Evolutionary conservation across 2,797 vertebrate species (phyloP).

Genomic region (Aotus griseimembra): DNA sequence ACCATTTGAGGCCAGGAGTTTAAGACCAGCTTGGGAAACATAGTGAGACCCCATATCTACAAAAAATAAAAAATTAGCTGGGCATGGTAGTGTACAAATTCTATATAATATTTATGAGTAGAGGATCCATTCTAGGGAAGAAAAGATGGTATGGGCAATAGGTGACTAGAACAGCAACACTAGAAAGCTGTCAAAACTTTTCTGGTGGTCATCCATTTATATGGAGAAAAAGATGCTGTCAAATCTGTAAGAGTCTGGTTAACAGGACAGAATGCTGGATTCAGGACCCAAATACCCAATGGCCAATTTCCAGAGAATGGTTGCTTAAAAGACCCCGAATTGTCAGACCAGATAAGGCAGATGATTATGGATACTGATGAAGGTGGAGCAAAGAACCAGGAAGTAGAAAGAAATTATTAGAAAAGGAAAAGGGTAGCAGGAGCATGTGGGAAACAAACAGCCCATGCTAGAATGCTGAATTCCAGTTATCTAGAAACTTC

Average conservation of each 20-base stretch:
- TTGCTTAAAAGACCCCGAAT: neutral
- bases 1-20: neutral
- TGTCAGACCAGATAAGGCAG: neutral
- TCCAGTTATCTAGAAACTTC: slow-evolving; percentile 11
- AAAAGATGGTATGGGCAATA: neutral
- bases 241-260: neutral
- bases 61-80: neutral
- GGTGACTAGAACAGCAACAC: neutral
- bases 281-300: neutral
- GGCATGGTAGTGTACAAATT: neutral
- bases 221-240: neutral
- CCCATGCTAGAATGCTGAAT: slow-evolving; percentile 2
- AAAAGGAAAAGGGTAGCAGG: neutral
- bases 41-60: neutral
- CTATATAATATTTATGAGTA: neutral
- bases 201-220: neutral
- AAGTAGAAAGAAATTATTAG: neutral
- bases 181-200: slow-evolving; percentile 12
- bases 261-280: neutral
- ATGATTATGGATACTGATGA: neutral
- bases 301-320: neutral
- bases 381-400: neutral
- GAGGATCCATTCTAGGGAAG: neutral
- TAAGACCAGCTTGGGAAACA: neutral
- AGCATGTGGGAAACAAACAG: neutral